These are phyloP conservation scores for Emydoidea blandingii DNA, from an alignment of 2,797 vertebrate species.

Conservation along the genomic window DNA sequence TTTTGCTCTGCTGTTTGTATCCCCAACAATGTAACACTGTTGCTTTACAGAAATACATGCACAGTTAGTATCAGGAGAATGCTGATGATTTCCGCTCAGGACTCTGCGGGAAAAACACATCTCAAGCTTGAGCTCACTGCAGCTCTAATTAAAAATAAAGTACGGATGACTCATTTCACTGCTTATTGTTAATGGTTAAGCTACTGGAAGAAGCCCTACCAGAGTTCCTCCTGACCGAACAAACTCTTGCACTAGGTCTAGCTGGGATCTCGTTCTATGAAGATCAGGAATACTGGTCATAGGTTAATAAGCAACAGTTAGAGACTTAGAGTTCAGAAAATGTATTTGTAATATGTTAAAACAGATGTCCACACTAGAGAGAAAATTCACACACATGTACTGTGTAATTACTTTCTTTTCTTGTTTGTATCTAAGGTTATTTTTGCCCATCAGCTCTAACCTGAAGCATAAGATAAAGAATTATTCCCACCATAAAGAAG, in stretches of 20 bases:
- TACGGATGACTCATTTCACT: conserved; percentile 52
- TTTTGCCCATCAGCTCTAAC: background rate
- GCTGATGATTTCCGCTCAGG: conserved; percentile 49
- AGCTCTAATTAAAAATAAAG: conserved; percentile 68
- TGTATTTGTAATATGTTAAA: conserved; percentile 8
- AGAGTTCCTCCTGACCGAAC: conserved; percentile 1
- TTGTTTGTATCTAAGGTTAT: background rate
- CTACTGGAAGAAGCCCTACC: conserved; percentile 55
- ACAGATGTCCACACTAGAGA: background rate
- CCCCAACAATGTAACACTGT: conserved; percentile 2
- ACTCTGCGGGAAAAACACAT: conserved; percentile 23
- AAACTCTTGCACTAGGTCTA: background rate
- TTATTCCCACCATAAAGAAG: background rate
- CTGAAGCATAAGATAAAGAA: background rate
- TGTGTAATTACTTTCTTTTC: conserved; percentile 16
- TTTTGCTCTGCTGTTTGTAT: conserved; percentile 30
- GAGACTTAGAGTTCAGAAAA: conserved; percentile 21
- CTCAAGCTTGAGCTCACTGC: conserved; percentile 45
- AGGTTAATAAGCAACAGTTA: conserved; percentile 20
- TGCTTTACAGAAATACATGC: conserved; percentile 23
- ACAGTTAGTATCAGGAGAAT: background rate
- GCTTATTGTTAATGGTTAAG: conserved; percentile 58
- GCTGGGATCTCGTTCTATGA: rapidly evolving
- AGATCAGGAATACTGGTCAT: background rate
- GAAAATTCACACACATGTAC: background rate